A percentile compares a stretch with the other conserved stretches of the same genome.
Conservation (phyloP, 2,797 vertebrate species). For the Diplodus sargus region DNA sequence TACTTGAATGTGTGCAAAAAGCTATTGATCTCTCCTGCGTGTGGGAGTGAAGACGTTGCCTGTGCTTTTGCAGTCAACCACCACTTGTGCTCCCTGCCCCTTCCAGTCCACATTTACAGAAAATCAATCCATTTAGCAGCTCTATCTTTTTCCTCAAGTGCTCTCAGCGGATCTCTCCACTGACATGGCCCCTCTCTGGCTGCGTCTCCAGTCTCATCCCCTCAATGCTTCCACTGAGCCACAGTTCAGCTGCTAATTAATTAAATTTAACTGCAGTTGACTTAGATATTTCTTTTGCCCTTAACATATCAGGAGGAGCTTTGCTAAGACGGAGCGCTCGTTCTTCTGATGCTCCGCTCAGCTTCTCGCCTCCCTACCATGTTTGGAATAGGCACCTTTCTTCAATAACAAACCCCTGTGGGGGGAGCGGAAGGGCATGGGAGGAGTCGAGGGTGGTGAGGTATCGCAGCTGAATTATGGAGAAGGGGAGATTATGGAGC, state of each 20-base stretch:
- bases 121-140: constrained; percentile 87
- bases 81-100: constrained; percentile 76
- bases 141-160: constrained; percentile 75
- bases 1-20: constrained; percentile 45
- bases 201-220: constrained; percentile 58
- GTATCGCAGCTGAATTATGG: constrained; percentile 69
- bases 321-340: constrained; percentile 21
- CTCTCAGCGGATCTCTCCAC: constrained; percentile 67
- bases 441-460: constrained; percentile 35
- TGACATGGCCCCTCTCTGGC: constrained; percentile 61
- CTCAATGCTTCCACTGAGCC: constrained; percentile 38
- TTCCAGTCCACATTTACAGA: constrained; percentile 83
- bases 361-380: constrained; percentile 23
- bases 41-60: constrained; percentile 71
- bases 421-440: constrained; percentile 13
- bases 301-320: constrained; percentile 56
- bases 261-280: constrained; percentile 71
- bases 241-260: constrained; percentile 73
- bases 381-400: constrained; percentile 48
- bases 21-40: constrained; percentile 70
- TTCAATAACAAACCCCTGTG: constrained; percentile 36
- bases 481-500: constrained; percentile 75
- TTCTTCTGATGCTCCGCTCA: constrained; percentile 5
- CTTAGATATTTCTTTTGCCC: constrained; percentile 67
- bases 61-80: constrained; percentile 73